Evolutionary conservation across 2,797 vertebrate genomes (phyloP).

Genomic region (Vipera latastei): DNA sequence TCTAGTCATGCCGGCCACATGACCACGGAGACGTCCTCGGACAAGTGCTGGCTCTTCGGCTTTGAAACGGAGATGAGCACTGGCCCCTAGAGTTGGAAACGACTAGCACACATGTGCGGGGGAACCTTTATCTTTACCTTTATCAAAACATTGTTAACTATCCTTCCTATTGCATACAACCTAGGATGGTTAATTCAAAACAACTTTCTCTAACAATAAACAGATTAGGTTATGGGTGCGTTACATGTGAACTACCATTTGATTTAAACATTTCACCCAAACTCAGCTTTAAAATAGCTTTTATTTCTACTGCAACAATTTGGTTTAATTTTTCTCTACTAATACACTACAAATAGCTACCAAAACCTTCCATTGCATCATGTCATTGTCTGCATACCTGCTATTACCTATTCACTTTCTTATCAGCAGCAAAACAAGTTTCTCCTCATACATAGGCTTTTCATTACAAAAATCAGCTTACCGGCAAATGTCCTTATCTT

Average conservation of each 20-base stretch:
- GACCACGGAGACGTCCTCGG: too few relatives aligned
- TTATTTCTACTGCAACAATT: not conserved
- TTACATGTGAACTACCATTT: not conserved
- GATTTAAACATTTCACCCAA: not conserved
- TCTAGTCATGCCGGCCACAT: too few relatives aligned
- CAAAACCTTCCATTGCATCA: not conserved
- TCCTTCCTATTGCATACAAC: not conserved
- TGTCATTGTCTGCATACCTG: not conserved
- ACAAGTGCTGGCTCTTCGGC: too few relatives aligned
- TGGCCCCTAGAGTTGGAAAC: too few relatives aligned
- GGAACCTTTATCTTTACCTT: too few relatives aligned
- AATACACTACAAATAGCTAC: not conserved
- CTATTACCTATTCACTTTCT: not conserved
- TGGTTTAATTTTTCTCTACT: not conserved
- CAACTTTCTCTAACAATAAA: not conserved
- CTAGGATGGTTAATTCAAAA: not conserved
- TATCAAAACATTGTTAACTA: not conserved
- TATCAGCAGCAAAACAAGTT: not conserved
- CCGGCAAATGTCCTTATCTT: not conserved
- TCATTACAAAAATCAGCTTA: rapidly evolving
- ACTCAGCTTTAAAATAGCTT: not conserved
- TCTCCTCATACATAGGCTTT: not conserved
- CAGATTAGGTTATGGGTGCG: not conserved
- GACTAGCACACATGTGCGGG: too few relatives aligned
- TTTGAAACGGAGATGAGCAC: too few relatives aligned